phyloP scores from a whole-genome alignment of 2,888 invertebrate species.

The Noctua janthe region DNA sequence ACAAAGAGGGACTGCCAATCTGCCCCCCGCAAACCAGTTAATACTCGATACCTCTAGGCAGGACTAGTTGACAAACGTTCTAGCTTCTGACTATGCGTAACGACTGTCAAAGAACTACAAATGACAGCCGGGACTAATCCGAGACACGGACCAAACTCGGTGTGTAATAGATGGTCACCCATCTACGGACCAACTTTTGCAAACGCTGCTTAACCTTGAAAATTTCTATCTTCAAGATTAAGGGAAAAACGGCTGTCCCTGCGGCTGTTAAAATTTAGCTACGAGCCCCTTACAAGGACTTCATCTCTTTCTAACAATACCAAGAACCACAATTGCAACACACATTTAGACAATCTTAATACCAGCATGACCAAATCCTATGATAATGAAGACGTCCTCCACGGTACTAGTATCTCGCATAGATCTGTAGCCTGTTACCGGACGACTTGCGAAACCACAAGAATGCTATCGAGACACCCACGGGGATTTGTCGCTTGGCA shows the following conservation, averaged over 20 bases:
- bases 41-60: background rate
- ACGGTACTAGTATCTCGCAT: constrained; percentile 54
- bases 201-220: background rate
- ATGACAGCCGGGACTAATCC: background rate
- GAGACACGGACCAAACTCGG: background rate
- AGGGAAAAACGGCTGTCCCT: background rate
- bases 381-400: constrained; percentile 60
- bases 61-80: background rate
- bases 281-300: background rate
- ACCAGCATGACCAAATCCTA: constrained; percentile 47
- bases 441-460: constrained; percentile 62
- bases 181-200: background rate
- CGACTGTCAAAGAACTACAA: background rate
- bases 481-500: constrained; percentile 8
- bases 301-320: constrained; percentile 1
- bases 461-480: constrained; percentile 68
- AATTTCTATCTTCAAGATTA: background rate
- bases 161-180: background rate
- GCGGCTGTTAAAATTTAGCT: background rate
- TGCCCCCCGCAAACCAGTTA: background rate
- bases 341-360: constrained; percentile 33
- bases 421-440: constrained; percentile 58
- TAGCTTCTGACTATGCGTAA: background rate
- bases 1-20: background rate
- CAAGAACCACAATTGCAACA: constrained; percentile 27